Base-by-base conservation (phyloP, 1,140 invertebrate species). In the Papilio helenus region DNA sequence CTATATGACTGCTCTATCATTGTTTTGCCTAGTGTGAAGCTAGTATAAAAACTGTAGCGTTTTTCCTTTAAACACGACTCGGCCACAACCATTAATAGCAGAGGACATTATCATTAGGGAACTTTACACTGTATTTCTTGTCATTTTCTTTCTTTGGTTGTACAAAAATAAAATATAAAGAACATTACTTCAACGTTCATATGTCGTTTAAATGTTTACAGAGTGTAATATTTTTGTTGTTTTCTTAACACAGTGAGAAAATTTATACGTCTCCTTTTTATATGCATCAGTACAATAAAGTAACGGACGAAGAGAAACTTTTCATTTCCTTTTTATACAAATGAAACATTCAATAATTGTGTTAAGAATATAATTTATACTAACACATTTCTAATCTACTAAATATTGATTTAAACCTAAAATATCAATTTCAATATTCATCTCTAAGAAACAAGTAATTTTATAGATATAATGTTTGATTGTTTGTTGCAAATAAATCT, bases 131-230 rank as follows among this genome's bases (percentile, higher is more conserved):
- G 23, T 34, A 29, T 34, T 68, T 68, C 61, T 68, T 68, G 61
- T 68, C 26, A 68, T 68, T 23, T 68, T 68, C 61, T 68, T 68
- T 55, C 51, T 49, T 61, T 61, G 26, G 23, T 68, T 34, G 23
- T 29, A 68, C 61, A 68, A 68, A 68, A 68, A 26, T 65, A 65
- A 65, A 65, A 65, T 65, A 65, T 68, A 68, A 68, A 68, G 61
- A 68, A 26, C 61, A 34, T 68, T 68, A 68, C 61, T 68, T 68
- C 10, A 68, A 68, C 26, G 61, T n/a, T n/a, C n/a, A n/a, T 68
- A 68, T 68, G 61, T 68, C 61, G 26, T 26, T 65, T 68, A 68
- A 68, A 68, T 14, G 61, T 34, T 68, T 29, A 68, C 61, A 68
- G 4, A 68, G 26, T 68, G 61, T 68, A 34, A 68, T 68, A 68